Base-by-base conservation (phyloP, 2,888 invertebrate species). In the Ophraella communa region DNA sequence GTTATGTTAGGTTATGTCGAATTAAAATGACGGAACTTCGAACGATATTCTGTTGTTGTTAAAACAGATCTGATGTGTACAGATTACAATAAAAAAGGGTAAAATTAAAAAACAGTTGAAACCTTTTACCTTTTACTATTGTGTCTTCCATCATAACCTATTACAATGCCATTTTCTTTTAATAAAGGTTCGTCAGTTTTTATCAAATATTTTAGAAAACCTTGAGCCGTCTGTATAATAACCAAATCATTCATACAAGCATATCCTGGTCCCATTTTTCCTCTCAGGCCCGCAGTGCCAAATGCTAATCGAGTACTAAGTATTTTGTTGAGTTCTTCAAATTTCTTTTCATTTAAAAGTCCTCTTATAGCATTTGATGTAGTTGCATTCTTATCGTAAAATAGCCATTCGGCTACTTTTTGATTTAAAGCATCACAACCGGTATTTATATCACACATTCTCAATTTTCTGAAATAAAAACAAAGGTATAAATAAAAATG, bases 201-300 rank as follows among this genome's bases (percentile, higher is more conserved):
- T 72, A 89, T 83, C 56, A 96, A 78, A 79, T 96, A 95, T 55
- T 89, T 87, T 51, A 90, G 87, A 4, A 98, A 81, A 0, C 97
- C 98, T 87, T 98, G 95, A 1, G 91, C 91, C 1, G 97, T 96
- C 84, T 99, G 99, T 53, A 99, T 87, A 66, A 96, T 90, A 0
- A 97, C 94, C 47, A 99, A 86, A 81, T 99, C 98, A 81, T 99
- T 99, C 93, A 99, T 95, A 68, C 91, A 90, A 70, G 88, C 88
- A 81, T 92, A 97, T 0, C 99, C 99, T 14, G 96, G 92, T 17
- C 90, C 93, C 98, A 99, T 98, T 69, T 86, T 86, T 0, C 93
- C 95, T 68, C 99, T 87, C 30, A 99, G 84, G 0, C 98, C 97
- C 0, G 97, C 97, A 1, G 97, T 98, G 17, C 97, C 97, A 81